Percentiles rank a stretch among this genome's conserved stretches.
Evolutionary conservation across 2,888 invertebrate species (phyloP).

Genomic region (Drosophila ezoana): DNA sequence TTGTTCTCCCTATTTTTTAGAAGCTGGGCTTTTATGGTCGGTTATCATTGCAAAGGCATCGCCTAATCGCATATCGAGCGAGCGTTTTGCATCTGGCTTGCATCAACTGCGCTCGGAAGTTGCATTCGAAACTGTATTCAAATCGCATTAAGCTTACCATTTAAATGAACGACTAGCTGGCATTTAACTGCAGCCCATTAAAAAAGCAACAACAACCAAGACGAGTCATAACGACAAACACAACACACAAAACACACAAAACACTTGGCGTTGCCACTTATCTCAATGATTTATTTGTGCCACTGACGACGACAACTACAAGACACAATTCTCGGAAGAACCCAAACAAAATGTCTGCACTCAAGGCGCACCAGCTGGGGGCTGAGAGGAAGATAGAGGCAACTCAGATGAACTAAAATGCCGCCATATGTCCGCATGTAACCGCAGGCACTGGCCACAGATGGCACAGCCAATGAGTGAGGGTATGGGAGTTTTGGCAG

Average conservation of each 20-base stretch:
- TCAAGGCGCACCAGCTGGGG: constrained; percentile 10
- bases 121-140: constrained; percentile 33
- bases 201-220: constrained; percentile 4
- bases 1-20: constrained; percentile 25
- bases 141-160: constrained; percentile 27
- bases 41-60: constrained; percentile 79
- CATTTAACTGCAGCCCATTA: constrained; percentile 36
- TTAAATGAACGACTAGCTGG: constrained; percentile 19
- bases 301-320: constrained; percentile 41
- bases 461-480: constrained; percentile 21
- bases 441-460: constrained; percentile 50
- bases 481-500: neutral
- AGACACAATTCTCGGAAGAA: constrained; percentile 52
- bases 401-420: constrained; percentile 28
- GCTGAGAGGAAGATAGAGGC: neutral
- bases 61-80: constrained; percentile 43
- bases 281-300: constrained; percentile 62
- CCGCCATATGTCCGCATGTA: constrained; percentile 58
- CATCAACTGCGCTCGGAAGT: constrained; percentile 39
- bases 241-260: constrained; percentile 7
- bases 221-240: neutral
- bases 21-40: constrained; percentile 66
- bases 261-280: constrained; percentile 49
- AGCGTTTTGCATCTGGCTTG: constrained; percentile 36
- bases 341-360: constrained; percentile 54